These are phyloP conservation scores for Circus cinereus DNA, from an alignment of 2,797 vertebrate genomes.

Conservation along the genomic window DNA sequence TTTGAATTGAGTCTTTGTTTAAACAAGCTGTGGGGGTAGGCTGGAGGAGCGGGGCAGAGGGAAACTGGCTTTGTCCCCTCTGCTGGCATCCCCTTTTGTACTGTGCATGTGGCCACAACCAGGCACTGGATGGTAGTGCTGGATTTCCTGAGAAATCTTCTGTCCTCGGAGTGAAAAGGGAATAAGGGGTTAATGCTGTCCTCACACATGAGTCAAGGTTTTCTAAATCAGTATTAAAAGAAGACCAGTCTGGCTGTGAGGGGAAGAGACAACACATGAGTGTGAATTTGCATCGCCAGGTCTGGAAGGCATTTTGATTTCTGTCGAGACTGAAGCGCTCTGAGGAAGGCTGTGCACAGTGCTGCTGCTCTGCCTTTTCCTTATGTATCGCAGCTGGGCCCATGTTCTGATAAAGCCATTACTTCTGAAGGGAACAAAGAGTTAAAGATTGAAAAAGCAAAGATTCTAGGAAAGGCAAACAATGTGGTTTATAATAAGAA, in stretches of 20 bases:
- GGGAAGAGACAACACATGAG: background rate
- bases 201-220: background rate
- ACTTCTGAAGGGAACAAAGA: background rate
- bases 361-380: background rate
- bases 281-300: background rate
- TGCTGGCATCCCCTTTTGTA: background rate
- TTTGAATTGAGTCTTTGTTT: background rate
- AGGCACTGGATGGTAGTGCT: background rate
- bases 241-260: background rate
- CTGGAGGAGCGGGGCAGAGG: background rate
- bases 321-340: background rate
- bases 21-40: background rate
- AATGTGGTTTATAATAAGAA: conserved; percentile 2
- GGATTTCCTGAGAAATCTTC: background rate
- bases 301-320: background rate
- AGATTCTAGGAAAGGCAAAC: background rate
- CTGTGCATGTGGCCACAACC: rapidly evolving
- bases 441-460: background rate
- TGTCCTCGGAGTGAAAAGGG: background rate
- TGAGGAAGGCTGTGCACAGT: background rate
- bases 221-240: background rate
- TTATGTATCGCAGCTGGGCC: background rate
- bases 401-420: background rate
- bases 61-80: background rate
- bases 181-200: background rate